phyloP scores from a whole-genome alignment of 2,113 vertebrate species.

The Cinclus cinclus region DNA sequence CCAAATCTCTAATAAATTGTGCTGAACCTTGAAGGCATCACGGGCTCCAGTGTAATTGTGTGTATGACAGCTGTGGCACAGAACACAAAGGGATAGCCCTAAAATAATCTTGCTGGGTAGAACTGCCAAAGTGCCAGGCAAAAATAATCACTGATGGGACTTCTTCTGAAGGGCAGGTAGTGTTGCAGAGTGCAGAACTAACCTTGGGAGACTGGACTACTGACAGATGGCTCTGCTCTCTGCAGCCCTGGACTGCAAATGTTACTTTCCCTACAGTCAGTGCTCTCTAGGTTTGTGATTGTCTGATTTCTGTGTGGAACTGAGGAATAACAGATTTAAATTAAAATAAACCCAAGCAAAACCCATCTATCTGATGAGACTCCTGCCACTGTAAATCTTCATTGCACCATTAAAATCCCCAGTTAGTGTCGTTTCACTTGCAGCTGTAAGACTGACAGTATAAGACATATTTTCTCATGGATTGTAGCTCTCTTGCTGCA shows the following conservation, averaged over 20 bases:
- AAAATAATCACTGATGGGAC: neutral
- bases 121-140: neutral
- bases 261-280: neutral
- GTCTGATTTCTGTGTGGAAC: neutral
- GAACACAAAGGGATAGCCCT: neutral
- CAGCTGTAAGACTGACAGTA: neutral
- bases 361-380: neutral
- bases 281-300: neutral
- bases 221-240: neutral
- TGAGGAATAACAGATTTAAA: neutral
- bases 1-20: slow-evolving; percentile 24
- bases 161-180: neutral
- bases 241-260: neutral
- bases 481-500: neutral
- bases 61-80: neutral
- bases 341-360: neutral
- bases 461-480: neutral
- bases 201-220: neutral
- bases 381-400: neutral
- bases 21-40: slow-evolving; percentile 2
- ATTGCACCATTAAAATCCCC: neutral
- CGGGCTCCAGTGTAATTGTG: neutral
- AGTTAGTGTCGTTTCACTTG: neutral
- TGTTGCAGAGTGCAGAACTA: neutral
- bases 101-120: neutral